Conservation (phyloP, 2,888 invertebrate species). For the Petrophora chlorosata region DNA sequence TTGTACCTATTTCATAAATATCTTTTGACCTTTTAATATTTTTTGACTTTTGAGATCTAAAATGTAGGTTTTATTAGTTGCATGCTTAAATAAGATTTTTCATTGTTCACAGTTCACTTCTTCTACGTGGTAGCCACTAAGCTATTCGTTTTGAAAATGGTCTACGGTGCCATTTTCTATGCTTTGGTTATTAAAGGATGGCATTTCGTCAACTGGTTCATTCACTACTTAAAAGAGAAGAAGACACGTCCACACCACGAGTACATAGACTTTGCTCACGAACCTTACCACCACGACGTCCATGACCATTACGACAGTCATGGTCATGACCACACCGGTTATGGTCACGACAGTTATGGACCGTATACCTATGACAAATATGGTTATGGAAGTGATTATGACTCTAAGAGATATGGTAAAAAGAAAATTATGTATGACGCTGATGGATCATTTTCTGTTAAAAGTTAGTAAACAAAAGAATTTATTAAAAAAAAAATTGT, state of each 20-base stretch:
- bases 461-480: slow-evolving; percentile 31
- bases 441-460: slow-evolving; percentile 72
- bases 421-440: slow-evolving; percentile 63
- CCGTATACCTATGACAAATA: slow-evolving; percentile 39
- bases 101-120: slow-evolving; percentile 70
- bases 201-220: slow-evolving; percentile 70
- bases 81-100: slow-evolving; percentile 8
- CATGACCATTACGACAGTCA: slow-evolving; percentile 39
- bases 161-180: slow-evolving; percentile 70
- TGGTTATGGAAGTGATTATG: slow-evolving; percentile 30
- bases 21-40: too few relatives aligned
- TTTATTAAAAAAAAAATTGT: background rate
- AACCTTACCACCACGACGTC: slow-evolving; percentile 37
- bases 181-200: slow-evolving; percentile 63
- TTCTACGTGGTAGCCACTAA: slow-evolving; percentile 73
- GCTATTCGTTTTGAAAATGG: slow-evolving; percentile 65
- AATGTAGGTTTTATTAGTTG: too few relatives aligned
- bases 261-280: slow-evolving; percentile 57
- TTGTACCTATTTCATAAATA: too few relatives aligned
- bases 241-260: slow-evolving; percentile 54
- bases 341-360: slow-evolving; percentile 35
- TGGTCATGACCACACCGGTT: slow-evolving; percentile 12
- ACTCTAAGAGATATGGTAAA: slow-evolving; percentile 19
- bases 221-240: slow-evolving; percentile 68
- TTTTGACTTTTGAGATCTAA: too few relatives aligned